phyloP scores from a whole-genome alignment of 2,888 invertebrate species.

The Hartigia nigra region DNA sequence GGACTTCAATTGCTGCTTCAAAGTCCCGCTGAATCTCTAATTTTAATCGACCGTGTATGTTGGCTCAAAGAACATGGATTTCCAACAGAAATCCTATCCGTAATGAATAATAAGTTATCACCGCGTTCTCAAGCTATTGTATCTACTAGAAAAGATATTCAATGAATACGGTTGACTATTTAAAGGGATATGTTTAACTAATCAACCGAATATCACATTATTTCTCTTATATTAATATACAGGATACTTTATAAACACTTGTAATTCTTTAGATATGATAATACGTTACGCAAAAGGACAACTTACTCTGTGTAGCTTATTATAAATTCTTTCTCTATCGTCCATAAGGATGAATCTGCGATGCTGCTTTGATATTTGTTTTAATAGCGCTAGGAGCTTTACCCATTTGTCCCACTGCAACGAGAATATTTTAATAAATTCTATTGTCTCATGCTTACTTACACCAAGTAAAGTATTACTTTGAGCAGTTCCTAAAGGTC shows the following conservation, averaged over 20 bases:
- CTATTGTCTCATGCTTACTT: background rate
- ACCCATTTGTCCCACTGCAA: conserved; percentile 72
- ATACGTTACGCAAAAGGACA: background rate
- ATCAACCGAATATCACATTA: no score
- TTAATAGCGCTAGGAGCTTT: conserved; percentile 92
- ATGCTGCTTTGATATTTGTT: conserved; percentile 92
- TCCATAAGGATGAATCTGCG: conserved; percentile 88
- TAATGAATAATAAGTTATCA: conserved; percentile 50
- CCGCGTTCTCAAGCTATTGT: conserved; percentile 58
- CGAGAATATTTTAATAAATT: background rate
- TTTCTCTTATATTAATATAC: no score
- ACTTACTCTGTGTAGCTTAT: background rate
- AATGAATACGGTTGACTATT: no score
- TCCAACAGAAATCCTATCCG: conserved; percentile 42
- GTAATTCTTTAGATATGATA: no score
- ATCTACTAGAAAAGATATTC: conserved; percentile 39
- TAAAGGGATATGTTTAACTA: no score
- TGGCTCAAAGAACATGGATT: conserved; percentile 53
- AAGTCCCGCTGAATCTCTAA: conserved; percentile 54
- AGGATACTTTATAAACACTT: no score
- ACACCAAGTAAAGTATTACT: conserved; percentile 30
- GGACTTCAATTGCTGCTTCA: conserved; percentile 59
- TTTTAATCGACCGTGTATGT: conserved; percentile 52
- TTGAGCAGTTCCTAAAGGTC: conserved; percentile 54
- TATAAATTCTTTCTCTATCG: conserved; percentile 64